Evolutionary conservation across 1,140 invertebrate genomes (phyloP), one percentile per base, ranked within the genome.

Genomic region (Drosophila sp.): DNA sequence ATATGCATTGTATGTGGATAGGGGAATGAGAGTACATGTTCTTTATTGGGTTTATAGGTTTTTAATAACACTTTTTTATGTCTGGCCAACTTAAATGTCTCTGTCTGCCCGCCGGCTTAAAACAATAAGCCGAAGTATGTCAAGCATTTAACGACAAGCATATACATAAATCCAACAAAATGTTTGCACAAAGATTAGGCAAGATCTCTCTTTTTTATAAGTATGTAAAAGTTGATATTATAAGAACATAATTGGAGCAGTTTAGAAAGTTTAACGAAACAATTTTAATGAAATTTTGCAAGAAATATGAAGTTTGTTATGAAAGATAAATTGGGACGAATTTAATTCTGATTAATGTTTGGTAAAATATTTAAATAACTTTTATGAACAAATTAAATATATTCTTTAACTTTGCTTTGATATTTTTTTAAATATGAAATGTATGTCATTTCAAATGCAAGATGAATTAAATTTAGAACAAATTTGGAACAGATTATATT

Each of bases 51-150:
- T 78, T 80, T 86, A 78, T 81, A 72, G 58, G 78, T 83, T 80
- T 86, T 84, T 84, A 84, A 87, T 78, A 84, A 84, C 73, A 87
- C 81, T 87, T 84, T 86, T 86, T 74, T 78, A 57, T 32, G 46
- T 34, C 43, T 64, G 32, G 32, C 29, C 50, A 50, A 76, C 77
- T 62, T 66, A 56, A 77, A 57, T 21, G 40, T 34, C 34, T 18
- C 25, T 2, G 5, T 34, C 40, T 13, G 40, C 9, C 41, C 27
- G 29, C 32, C 4, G 58, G 34, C 64, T 46, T 1, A n/a, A 36
- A 70, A 57, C 58, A 75, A 69, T 76, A 56, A 59, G 41, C 25
- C 11, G 53, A 46, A 80, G 74, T 71, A 74, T 84, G 65, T 62
- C 62, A 41, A 71, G 48, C 40, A 80, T 87, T 80, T 84, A 87